These are phyloP conservation scores for Melanotaenia parkinsoni DNA, from an alignment of 2,797 vertebrate species.

Conservation along the genomic window DNA sequence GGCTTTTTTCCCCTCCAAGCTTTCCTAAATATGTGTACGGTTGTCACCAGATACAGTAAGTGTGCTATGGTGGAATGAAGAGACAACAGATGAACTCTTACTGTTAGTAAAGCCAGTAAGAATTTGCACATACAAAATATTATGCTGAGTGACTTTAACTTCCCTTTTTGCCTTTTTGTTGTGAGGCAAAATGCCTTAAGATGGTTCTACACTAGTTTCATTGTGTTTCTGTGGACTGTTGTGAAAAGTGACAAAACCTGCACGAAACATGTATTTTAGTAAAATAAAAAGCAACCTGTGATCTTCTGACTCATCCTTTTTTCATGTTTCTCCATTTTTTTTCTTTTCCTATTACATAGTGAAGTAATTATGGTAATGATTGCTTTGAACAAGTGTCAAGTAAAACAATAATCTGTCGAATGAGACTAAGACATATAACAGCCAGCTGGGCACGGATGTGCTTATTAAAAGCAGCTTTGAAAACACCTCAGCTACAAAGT, in stretches of 20 bases:
- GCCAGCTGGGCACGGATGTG: background rate
- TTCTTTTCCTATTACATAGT: background rate
- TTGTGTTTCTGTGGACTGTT: slow-evolving; percentile 74
- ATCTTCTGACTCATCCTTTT: slow-evolving; percentile 26
- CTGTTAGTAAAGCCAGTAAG: slow-evolving; percentile 43
- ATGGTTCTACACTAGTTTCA: slow-evolving; percentile 36
- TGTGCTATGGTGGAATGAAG: slow-evolving; percentile 32
- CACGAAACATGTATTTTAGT: slow-evolving; percentile 77
- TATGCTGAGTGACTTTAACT: slow-evolving; percentile 37
- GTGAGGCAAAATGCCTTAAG: slow-evolving; percentile 31
- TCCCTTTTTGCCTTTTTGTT: slow-evolving; percentile 34
- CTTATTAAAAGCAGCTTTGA: slow-evolving; percentile 28
- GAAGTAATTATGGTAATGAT: background rate
- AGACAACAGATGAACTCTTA: slow-evolving; percentile 27
- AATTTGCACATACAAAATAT: slow-evolving; percentile 51
- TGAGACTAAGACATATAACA: background rate
- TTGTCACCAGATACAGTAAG: slow-evolving; percentile 33
- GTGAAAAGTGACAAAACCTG: slow-evolving; percentile 70
- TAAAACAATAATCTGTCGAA: slow-evolving; percentile 9
- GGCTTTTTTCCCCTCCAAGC: background rate
- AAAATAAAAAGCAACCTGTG: slow-evolving; percentile 73
- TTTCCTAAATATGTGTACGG: background rate
- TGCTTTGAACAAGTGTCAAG: background rate
- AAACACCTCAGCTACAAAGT: slow-evolving; percentile 9
- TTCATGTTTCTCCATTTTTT: background rate